Evolutionary conservation across 1,140 invertebrate genomes (phyloP), one percentile per base, ranked within the genome.

Genomic region (Drosophila mayri): DNA sequence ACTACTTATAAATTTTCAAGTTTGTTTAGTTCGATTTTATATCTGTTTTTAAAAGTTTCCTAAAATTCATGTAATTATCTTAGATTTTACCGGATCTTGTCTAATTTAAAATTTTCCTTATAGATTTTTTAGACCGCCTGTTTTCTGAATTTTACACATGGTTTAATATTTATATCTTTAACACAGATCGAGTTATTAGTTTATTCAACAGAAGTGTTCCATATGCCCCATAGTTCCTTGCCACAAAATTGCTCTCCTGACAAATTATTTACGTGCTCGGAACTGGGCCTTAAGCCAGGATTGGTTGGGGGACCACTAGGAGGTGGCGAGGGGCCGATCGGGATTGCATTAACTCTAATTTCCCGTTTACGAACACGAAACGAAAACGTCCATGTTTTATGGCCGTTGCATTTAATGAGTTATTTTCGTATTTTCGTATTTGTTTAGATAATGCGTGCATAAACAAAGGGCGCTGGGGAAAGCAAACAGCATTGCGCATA

Each of bases 391-490:
- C 70, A 58, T 57, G 74, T 90, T 88, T 85, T 72, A 90, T 79
- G 81, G 68, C 46, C 35, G 62, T 68, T 81, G 74, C 50, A 62
- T 84, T 81, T 81, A 84, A 90, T 90, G 81, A 60, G 57, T 65
- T 88, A 88, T 90, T 88, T 90, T 88, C 76, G 85, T 88, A 88
- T 90, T 88, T 90, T 88, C 76, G 85, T 90, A 88, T 90, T 88
- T 88, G 85, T 88, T 88, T 88, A 90, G 84, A 87, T 87, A 87
- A 87, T 87, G 84, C 84, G 68, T 83, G 52, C 73, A 84, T 87
- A 88, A 87, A 87, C 84, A 87, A 86, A 43, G 40, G 25, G 40
- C 49, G 44, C 38, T 22, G 57, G 60, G 65, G 38, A 50, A 40
- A 55, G 50, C 57, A 70, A 76, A 71, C 73, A 74, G 64, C 37